Conservation (phyloP, 2,113 vertebrate species). For the Psilopogon haemacephalus region DNA sequence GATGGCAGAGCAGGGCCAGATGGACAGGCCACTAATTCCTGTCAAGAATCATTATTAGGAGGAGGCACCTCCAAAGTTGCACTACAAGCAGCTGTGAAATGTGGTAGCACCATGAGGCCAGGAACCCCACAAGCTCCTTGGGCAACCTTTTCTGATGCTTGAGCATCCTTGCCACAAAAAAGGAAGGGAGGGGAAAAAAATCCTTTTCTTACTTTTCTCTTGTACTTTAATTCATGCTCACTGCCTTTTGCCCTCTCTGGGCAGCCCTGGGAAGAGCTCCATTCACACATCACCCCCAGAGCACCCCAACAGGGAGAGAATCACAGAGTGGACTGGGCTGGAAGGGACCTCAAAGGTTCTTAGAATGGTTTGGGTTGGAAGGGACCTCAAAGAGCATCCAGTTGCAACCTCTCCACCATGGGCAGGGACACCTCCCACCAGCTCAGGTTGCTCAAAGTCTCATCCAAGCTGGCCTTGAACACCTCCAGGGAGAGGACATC, state of each 20-base stretch:
- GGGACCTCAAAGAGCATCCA: no score
- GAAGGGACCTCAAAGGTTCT: no score
- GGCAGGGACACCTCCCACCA: no score
- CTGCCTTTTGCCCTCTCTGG: neutral
- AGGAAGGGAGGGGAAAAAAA: no score
- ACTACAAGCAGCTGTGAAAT: neutral
- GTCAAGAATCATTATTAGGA: neutral
- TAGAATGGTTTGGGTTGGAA: no score
- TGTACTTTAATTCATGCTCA: rapidly evolving
- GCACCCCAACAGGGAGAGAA: neutral
- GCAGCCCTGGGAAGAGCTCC: neutral
- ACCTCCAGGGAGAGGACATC: no score
- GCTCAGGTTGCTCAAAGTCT: no score
- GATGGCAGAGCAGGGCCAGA: neutral
- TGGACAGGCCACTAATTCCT: slow-evolving; percentile 10
- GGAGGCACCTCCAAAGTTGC: neutral
- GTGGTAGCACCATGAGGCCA: rapidly evolving
- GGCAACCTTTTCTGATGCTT: neutral
- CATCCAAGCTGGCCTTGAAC: no score
- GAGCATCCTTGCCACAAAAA: neutral
- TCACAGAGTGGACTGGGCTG: no score
- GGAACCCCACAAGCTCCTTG: neutral
- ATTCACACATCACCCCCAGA: neutral
- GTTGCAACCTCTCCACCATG: no score
- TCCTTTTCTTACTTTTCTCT: neutral